Conservation (phyloP, 92 coral and sea anemone species). For the Heliopora coerulea region DNA sequence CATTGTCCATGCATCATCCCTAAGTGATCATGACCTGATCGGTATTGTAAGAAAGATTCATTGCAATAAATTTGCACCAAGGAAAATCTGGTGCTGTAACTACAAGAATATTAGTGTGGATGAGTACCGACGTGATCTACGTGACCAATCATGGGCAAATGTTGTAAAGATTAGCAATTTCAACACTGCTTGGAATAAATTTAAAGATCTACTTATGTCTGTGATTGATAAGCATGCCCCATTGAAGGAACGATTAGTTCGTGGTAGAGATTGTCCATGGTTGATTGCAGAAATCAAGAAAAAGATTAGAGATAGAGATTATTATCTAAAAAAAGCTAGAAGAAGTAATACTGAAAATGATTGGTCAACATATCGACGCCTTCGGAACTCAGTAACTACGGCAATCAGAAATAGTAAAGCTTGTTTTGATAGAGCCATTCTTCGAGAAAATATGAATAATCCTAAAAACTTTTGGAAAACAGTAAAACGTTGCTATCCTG, state of each 20-base stretch:
- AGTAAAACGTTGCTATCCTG: constrained; percentile 15
- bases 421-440: constrained; percentile 17
- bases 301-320: constrained; percentile 31
- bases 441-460: constrained; percentile 30
- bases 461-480: constrained; percentile 20
- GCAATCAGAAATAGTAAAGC: constrained; percentile 16
- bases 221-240: constrained; percentile 37
- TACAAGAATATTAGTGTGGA: constrained; percentile 7
- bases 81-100: neutral
- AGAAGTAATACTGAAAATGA: constrained; percentile 27
- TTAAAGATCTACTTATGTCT: constrained; percentile 10
- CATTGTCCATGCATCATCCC: neutral
- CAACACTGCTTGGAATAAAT: constrained; percentile 35
- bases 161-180: constrained; percentile 15
- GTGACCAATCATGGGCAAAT: constrained; percentile 6
- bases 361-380: constrained; percentile 39
- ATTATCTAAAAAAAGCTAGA: constrained; percentile 32
- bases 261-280: constrained; percentile 40
- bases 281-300: constrained; percentile 27
- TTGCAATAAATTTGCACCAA: constrained; percentile 5
- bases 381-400: constrained; percentile 21
- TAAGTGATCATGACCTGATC: constrained; percentile 26
- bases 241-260: constrained; percentile 21
- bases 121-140: constrained; percentile 38
- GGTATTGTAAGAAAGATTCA: constrained; percentile 6